A percentile compares a stretch with the other conserved stretches of the same genome.
Evolutionary conservation across 1,140 invertebrate species (phyloP).

Genomic region (Ceratina calcarata): DNA sequence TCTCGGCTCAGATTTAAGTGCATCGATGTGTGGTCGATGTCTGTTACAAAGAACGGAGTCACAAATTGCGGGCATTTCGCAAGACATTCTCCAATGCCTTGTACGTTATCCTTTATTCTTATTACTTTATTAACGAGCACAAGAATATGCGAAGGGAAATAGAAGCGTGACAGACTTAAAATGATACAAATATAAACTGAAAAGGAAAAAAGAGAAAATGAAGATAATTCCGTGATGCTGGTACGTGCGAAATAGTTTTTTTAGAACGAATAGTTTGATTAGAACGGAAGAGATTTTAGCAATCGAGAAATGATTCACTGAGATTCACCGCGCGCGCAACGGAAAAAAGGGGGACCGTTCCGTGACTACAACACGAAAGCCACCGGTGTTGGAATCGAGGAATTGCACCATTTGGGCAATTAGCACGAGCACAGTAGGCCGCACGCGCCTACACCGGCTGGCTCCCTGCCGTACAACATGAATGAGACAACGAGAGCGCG

Average conservation of each 20-base stretch:
- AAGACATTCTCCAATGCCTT: not conserved
- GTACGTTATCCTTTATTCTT: not conserved
- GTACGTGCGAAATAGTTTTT: not conserved
- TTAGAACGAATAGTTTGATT: not conserved
- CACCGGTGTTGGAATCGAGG: conserved; percentile 64
- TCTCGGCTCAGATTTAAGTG: conserved; percentile 10
- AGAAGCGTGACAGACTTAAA: too few relatives aligned
- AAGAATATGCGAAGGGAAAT: too few relatives aligned
- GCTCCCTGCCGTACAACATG: conserved; percentile 64
- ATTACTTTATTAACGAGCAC: too few relatives aligned
- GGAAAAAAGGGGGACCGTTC: not conserved
- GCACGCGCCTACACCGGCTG: conserved; percentile 69
- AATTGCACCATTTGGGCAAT: conserved; percentile 76
- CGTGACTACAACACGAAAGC: conserved; percentile 42
- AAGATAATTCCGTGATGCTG: not conserved
- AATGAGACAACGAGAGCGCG: conserved; percentile 73
- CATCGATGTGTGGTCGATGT: conserved; percentile 13
- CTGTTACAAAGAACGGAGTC: conserved; percentile 32
- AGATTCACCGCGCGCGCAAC: too few relatives aligned
- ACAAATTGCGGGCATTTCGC: conserved; percentile 23
- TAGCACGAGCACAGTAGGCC: conserved; percentile 68
- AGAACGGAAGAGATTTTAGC: too few relatives aligned
- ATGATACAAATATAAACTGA: too few relatives aligned
- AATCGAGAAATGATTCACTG: too few relatives aligned
- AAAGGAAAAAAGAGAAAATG: too few relatives aligned